Evolutionary conservation across 2,888 invertebrate genomes (phyloP), one percentile per base, ranked within the genome.

Genomic region (Bembecia ichneumoniformis): DNA sequence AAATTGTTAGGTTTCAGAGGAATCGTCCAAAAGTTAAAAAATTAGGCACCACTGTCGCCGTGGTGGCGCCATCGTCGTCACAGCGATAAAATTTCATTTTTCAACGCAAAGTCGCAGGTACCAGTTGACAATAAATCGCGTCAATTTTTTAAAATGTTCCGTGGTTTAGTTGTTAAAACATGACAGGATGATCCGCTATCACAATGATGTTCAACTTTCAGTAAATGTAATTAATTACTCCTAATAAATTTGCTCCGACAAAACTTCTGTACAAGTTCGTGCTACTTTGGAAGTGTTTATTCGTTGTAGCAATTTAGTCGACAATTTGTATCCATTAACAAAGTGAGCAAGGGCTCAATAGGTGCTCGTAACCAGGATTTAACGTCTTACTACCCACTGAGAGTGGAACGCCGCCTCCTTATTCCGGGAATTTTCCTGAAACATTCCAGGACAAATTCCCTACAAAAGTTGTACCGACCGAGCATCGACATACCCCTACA

Each of bases 381-480:
- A 81, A 83, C 77, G 74, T 82, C 82, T 83, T 74, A 77, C 69
- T 83, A 74, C 66, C 68, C 62, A 56, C 56, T 61, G 67, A 63
- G 66, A 68, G 60, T 56, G 58, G 64, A 69, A 72, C 68, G 63
- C 62, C 63, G 63, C 63, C 63, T 60, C 68, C 68, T 66, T 62
- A 73, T 71, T 72, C 60, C 63, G 63, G 60, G 79, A 76, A 82
- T 81, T 77, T 75, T 68, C 68, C 63, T 68, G 60, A 62, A 77
- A 77, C 80, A 83, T 83, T 83, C 77, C 77, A 55, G 70, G 68
- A 72, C 80, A 70, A 79, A 83, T 84, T 76, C 82, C 67, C 60
- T 47, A 59, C 68, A 70, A 75, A 82, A 83, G 74, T 79, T 82
- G 63, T 63, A 58, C 64, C 62, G 62, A 51, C 49, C 48, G 15